Evolutionary conservation across 2,888 invertebrate species (phyloP).

Genomic region (Unio delphinus): DNA sequence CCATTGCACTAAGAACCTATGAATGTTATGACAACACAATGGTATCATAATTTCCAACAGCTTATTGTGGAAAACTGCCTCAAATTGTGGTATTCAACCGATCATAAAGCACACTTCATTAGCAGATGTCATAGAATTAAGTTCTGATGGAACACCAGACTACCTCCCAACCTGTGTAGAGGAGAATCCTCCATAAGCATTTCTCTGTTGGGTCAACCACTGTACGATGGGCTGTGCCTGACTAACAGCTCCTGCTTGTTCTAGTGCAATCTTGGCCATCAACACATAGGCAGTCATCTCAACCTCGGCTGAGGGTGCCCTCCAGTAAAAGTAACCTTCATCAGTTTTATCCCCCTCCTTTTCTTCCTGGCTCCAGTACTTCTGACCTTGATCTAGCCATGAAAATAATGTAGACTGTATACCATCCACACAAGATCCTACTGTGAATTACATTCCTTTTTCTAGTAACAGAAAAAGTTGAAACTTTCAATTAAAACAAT

Average conservation of each 20-base stretch:
- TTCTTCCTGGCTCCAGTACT: constrained; percentile 85
- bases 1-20: too few relatives aligned
- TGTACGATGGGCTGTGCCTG: constrained; percentile 77
- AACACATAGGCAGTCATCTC: constrained; percentile 92
- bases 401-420: not conserved
- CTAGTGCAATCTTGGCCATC: constrained; percentile 77
- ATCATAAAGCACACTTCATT: too few relatives aligned
- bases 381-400: constrained; percentile 74
- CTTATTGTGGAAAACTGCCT: too few relatives aligned
- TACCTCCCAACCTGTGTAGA: constrained; percentile 65
- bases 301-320: constrained; percentile 83
- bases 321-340: constrained; percentile 43
- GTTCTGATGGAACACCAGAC: too few relatives aligned
- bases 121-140: too few relatives aligned
- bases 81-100: too few relatives aligned
- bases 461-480: too few relatives aligned
- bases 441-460: too few relatives aligned
- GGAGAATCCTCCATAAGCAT: constrained; percentile 74
- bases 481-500: too few relatives aligned
- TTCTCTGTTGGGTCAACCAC: constrained; percentile 84
- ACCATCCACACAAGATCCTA: too few relatives aligned
- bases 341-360: constrained; percentile 8
- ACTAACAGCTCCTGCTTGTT: constrained; percentile 39
- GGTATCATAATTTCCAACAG: too few relatives aligned
- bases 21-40: too few relatives aligned